These are phyloP conservation scores for Ascidia mentula DNA, from an alignment of 23 tunicate genomes.

Conservation along the genomic window DNA sequence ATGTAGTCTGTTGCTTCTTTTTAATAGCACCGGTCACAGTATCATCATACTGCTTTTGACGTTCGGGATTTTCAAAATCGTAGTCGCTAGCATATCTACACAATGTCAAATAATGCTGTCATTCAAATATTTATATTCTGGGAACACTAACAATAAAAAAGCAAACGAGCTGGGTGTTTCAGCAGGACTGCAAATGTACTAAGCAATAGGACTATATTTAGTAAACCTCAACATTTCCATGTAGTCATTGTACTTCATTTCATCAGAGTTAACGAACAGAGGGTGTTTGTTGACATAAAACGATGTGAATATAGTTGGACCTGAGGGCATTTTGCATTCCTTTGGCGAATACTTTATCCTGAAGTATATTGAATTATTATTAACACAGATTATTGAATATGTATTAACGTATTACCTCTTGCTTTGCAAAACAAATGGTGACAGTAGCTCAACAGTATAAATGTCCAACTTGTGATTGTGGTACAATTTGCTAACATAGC, in stretches of 20 bases:
- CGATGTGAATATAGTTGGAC: conserved; percentile 65
- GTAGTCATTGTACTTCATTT: conserved; percentile 69
- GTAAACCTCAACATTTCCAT: conserved; percentile 68
- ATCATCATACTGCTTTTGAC: conserved; percentile 60
- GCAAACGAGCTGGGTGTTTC: no score
- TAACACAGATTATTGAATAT: background rate
- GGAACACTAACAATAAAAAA: background rate
- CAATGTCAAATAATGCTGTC: no score
- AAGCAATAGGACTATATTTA: background rate
- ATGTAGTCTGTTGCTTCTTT: conserved; percentile 6
- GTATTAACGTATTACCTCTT: conserved; percentile 30
- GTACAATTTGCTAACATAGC: conserved; percentile 72
- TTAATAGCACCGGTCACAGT: conserved; percentile 33
- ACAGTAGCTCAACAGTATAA: conserved; percentile 61
- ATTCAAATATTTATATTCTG: background rate
- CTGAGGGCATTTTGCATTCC: conserved; percentile 86
- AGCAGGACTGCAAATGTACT: no score
- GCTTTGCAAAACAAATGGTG: conserved; percentile 50
- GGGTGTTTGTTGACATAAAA: conserved; percentile 57
- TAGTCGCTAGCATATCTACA: conserved; percentile 61
- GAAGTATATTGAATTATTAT: background rate
- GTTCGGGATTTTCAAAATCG: conserved; percentile 86
- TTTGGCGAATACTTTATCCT: conserved; percentile 54
- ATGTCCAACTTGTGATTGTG: conserved; percentile 37
- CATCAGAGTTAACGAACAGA: conserved; percentile 74